phyloP scores from a whole-genome alignment of 35 echinoderm and acorn worm species.

The Nesometra sesokonis region DNA sequence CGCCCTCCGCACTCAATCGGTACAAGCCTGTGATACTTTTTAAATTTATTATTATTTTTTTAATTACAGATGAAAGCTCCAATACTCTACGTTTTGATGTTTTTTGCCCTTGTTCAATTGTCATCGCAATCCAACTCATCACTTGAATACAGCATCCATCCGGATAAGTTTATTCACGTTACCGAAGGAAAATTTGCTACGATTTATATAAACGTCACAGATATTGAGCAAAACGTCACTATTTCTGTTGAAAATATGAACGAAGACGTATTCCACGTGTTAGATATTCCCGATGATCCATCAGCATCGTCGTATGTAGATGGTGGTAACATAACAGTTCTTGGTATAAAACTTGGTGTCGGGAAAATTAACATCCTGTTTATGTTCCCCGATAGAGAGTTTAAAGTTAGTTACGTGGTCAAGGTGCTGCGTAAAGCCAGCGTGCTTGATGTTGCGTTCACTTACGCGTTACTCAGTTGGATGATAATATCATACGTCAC shows the following conservation, averaged over 20 bases:
- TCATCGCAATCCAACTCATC: background rate
- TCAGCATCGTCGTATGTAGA: too few species aligned
- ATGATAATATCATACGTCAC: slow-evolving; percentile 56
- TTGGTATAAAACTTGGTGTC: background rate
- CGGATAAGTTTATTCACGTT: background rate
- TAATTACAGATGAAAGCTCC: background rate
- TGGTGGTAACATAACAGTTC: background rate
- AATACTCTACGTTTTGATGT: background rate
- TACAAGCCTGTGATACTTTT: too few species aligned
- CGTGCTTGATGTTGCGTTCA: slow-evolving; percentile 20
- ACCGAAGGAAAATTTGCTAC: background rate
- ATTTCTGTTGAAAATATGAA: background rate
- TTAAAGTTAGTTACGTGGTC: background rate
- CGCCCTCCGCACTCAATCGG: too few species aligned
- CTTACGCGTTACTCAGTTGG: slow-evolving; percentile 32
- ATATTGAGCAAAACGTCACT: background rate
- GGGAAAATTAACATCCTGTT: background rate
- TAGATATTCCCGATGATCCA: background rate
- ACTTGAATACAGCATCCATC: background rate
- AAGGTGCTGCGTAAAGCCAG: slow-evolving; percentile 25
- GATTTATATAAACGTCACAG: background rate
- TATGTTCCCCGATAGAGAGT: background rate
- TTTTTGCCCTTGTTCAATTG: background rate
- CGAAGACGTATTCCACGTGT: background rate
- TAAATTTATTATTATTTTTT: background rate